Percentiles rank a stretch among this genome's conserved stretches.
Evolutionary conservation across 2,113 vertebrate species (phyloP).

Genomic region (Eretmochelys imbricata): DNA sequence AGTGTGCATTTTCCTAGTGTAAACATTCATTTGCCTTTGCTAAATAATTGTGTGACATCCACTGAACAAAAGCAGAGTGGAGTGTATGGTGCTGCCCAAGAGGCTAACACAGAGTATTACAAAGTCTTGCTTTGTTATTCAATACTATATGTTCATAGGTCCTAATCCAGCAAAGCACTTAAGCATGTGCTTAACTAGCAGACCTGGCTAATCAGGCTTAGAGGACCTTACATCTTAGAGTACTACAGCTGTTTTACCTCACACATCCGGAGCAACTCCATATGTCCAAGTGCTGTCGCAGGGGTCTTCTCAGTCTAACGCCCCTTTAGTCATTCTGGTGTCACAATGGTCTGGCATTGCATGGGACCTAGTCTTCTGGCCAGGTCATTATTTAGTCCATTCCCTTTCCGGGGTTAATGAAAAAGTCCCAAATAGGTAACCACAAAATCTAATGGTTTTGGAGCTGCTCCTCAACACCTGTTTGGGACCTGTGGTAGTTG

Average conservation of each 20-base stretch:
- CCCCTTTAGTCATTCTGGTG: too few relatives aligned
- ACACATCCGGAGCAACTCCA: too few relatives aligned
- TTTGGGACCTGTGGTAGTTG: too few relatives aligned
- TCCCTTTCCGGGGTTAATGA: too few relatives aligned
- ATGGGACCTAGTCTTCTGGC: too few relatives aligned
- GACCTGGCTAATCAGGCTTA: not conserved
- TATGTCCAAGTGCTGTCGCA: too few relatives aligned
- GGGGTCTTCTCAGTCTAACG: too few relatives aligned
- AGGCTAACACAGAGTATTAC: not conserved
- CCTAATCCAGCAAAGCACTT: not conserved
- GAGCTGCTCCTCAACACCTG: too few relatives aligned
- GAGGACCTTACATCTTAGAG: not conserved
- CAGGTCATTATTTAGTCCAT: too few relatives aligned
- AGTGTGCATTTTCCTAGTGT: not conserved
- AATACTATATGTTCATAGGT: not conserved
- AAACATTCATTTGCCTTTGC: not conserved
- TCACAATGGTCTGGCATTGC: too few relatives aligned
- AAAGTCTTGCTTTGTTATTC: not conserved
- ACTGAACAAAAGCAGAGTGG: not conserved
- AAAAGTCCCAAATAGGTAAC: too few relatives aligned
- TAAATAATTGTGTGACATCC: not conserved
- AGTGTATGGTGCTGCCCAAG: not conserved
- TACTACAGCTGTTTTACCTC: not conserved
- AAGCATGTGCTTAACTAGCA: not conserved
- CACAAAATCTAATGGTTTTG: too few relatives aligned